Percentiles rank a stretch among this genome's conserved stretches.
phyloP scores from a whole-genome alignment of 2,797 vertebrate species.

The Acipenser oxyrinchus region DNA sequence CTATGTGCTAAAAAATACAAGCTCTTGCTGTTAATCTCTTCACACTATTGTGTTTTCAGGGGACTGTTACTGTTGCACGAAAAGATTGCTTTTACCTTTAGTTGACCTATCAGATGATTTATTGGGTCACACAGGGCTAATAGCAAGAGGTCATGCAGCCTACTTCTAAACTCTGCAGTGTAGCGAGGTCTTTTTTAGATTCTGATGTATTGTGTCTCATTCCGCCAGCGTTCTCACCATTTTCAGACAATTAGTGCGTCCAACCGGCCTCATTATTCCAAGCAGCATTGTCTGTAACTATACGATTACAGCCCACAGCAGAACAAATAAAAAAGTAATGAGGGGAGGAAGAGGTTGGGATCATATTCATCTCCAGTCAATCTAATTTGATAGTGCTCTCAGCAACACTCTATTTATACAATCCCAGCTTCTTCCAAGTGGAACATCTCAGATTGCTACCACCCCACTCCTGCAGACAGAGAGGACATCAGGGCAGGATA shows the following conservation, averaged over 20 bases:
- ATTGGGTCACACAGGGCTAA: no score
- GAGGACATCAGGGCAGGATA: background rate
- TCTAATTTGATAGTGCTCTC: background rate
- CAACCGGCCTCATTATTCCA: background rate
- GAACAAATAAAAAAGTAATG: constrained; percentile 2
- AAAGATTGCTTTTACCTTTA: no score
- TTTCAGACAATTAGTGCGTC: background rate
- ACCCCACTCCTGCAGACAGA: background rate
- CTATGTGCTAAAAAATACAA: no score
- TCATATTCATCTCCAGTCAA: background rate
- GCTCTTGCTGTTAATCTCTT: no score
- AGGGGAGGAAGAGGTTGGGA: background rate
- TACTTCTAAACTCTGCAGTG: no score
- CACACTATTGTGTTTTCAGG: no score
- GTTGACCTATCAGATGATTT: no score
- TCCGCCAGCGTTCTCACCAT: background rate
- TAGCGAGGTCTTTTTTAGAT: no score
- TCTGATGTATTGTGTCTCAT: no score
- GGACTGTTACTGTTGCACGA: no score
- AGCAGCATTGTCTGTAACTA: background rate
- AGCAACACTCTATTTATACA: background rate
- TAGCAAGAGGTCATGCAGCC: no score
- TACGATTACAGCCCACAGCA: background rate
- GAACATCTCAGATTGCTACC: background rate
- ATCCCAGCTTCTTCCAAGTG: background rate